These are phyloP conservation scores for Eumacrocentrus americanus DNA, from an alignment of 2,888 invertebrate species.

Conservation along the genomic window DNA sequence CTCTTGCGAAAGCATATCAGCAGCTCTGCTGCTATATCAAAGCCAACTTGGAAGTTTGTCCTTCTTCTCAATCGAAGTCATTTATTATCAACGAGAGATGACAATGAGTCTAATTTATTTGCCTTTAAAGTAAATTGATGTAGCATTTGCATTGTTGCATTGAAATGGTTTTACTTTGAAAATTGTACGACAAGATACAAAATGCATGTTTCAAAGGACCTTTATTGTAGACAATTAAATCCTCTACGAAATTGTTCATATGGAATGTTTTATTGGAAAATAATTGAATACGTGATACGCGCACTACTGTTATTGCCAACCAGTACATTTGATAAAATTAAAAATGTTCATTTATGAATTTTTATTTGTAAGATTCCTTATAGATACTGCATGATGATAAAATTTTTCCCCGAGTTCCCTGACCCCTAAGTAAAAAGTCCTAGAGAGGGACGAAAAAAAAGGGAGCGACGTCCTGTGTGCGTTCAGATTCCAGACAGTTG, in stretches of 20 bases:
- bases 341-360: too few relatives aligned
- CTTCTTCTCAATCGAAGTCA: conserved; percentile 12
- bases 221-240: too few relatives aligned
- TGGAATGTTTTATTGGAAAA: too few relatives aligned
- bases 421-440: conserved; percentile 1
- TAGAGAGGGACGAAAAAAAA: neutral
- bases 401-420: neutral
- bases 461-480: neutral
- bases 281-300: too few relatives aligned
- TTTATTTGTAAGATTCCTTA: too few relatives aligned
- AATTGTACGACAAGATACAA: too few relatives aligned
- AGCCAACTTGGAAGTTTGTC: conserved; percentile 4
- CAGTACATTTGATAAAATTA: too few relatives aligned
- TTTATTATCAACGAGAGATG: neutral
- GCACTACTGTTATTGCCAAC: too few relatives aligned
- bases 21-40: conserved; percentile 9
- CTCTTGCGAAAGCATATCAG: conserved; percentile 1
- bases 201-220: too few relatives aligned
- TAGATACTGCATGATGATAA: neutral
- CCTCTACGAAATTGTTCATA: neutral
- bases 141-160: too few relatives aligned
- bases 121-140: too few relatives aligned
- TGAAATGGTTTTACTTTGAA: too few relatives aligned
- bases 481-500: conserved; percentile 11
- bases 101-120: neutral